Base-by-base conservation (phyloP, 2,113 vertebrate genomes). In the Bufo gargarizans region DNA sequence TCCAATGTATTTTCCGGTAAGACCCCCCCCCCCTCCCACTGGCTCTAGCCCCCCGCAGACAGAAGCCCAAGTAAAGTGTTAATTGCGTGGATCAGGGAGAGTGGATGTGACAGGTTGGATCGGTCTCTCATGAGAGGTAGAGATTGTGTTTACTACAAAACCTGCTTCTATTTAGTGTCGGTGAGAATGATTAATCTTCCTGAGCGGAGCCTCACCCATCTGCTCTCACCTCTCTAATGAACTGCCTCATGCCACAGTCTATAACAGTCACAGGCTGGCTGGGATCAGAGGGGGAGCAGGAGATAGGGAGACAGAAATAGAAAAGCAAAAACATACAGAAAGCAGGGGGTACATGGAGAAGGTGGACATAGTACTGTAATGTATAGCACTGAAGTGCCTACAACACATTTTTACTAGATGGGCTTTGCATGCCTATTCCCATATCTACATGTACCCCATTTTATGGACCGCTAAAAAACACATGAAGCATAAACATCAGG, bases 131-230 rank as follows among this genome's bases (percentile, higher is more conserved):
- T 63, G 82, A 89, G 87, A 89, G 81, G 87, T 59, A 89, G 87
- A 89, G 87, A 89, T 89, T 89, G 87, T 89, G 87, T 89, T 89
- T 89, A 89, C 87, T 89, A 84, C 87, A 89, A 84, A 89, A 89
- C 81, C 87, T 89, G 87, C 87, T 89, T 89, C 87, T 89, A 89
- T 89, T 89, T 89, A 84, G 72, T 84, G 87, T 89, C 87, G 87
- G 74, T 78, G 82, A 89, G 87, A 84, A 84, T 89, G 87, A 89
- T 89, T 89, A 89, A 89, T 89, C 87, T 89, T 89, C 82, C 72
- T 50, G 45, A 89, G 82, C 87, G 17, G 72, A 89, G 82, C 87
- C 87, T 89, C 87, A 89, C 87, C 87, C 87, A 89, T 89, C 87
- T 89, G 87, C 87, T 89, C 87, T 84, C 87, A 77, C 81, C 82